Evolutionary conservation across 2,113 vertebrate genomes (phyloP).

Genomic region (Pavo muticus): DNA sequence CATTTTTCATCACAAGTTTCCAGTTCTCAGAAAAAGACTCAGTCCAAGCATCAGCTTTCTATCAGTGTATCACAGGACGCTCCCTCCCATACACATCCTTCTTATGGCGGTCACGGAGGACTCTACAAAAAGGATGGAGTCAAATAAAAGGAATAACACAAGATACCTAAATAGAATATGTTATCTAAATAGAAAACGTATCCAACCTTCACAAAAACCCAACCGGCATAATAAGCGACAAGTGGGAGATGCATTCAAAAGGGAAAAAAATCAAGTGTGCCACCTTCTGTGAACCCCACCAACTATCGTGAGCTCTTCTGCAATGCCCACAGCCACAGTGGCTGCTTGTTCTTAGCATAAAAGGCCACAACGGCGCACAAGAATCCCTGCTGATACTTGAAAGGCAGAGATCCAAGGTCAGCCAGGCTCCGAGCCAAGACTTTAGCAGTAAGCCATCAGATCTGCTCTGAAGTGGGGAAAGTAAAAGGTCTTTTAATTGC

Average conservation of each 20-base stretch:
- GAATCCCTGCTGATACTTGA: slow-evolving; percentile 36
- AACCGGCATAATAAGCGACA: fast-evolving
- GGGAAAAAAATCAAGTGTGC: not conserved
- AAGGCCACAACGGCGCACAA: slow-evolving; percentile 30
- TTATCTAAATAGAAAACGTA: not conserved
- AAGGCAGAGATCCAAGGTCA: slow-evolving; percentile 51
- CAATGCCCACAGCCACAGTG: slow-evolving; percentile 7
- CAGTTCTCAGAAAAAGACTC: not conserved
- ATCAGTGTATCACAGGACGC: not conserved
- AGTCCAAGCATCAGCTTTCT: too few relatives aligned
- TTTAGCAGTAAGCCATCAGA: slow-evolving; percentile 23
- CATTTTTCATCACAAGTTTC: not conserved
- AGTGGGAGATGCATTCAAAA: not conserved
- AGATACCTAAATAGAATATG: not conserved
- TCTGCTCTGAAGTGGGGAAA: not conserved
- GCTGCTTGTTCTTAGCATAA: slow-evolving; percentile 37
- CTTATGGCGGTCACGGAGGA: not conserved
- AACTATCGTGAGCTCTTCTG: not conserved
- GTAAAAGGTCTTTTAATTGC: slow-evolving; percentile 46
- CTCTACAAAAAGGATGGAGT: not conserved
- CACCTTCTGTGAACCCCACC: not conserved
- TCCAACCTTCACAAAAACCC: not conserved
- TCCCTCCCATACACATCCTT: not conserved
- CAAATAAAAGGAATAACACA: not conserved
- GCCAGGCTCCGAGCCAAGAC: slow-evolving; percentile 44